Evolutionary conservation across 92 coral and sea anemone species (phyloP), one percentile per base, ranked within the genome.

Genomic region (Isaurus tuberculatus): DNA sequence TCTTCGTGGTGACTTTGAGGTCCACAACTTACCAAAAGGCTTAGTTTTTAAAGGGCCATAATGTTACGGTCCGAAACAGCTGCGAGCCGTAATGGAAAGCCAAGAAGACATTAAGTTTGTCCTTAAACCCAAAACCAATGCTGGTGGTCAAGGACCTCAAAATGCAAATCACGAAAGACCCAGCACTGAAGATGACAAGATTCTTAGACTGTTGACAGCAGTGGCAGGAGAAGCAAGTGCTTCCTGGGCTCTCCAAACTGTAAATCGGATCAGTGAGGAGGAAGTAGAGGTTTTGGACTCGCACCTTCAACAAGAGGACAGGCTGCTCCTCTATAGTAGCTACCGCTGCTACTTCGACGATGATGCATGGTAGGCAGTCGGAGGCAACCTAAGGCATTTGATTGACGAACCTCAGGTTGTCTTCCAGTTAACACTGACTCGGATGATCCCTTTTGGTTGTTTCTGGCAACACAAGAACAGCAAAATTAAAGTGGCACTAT

Each of bases 231-330:
- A 29, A 15, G 79, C 30, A 27, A 43, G 42, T 19, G 86, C 86
- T n/a, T 10, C 48, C 27, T 67, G 44, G 53, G 75, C 11, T 19
- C 33, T 81, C 2, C 16, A 22, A 20, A 67, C 44, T 69, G 20
- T 22, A 16, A 42, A 46, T 43, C 70, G 44, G 13, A 48, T 81
- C 0, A 13, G 5, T 36, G 78, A 68, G 46, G 79, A 81, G 65
- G 77, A 81, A 15, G 86, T 81, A 4, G 86, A 81, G 43, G 86
- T 81, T 9, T n/a, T 67, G 11, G 49, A 68, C 28, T 33, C 69
- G 16, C 25, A 6, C 34, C 75, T 81, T 27, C 32, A 31, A 8
- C 77, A 81, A 30, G 86, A 48, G 19, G 79, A 81, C 26, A 67
- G 75, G 79, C 46, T 40, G 26, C 32, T 67, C 49, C 86, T 81